These are phyloP conservation scores for Arbacia lixula DNA, from an alignment of 53 echinoderm and acorn worm genomes.

Conservation along the genomic window DNA sequence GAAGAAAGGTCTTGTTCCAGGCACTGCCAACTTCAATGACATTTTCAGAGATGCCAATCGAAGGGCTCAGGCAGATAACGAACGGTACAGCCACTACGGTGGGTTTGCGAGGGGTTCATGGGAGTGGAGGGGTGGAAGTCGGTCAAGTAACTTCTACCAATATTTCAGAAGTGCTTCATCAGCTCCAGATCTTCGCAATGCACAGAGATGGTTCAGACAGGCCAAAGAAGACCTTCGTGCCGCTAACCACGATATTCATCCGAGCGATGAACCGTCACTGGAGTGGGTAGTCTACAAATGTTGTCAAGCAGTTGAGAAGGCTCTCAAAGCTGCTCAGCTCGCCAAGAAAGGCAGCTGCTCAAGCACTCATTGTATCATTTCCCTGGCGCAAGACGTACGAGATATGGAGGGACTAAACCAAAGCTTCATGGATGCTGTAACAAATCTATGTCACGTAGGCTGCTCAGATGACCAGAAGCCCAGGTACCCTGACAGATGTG, in stretches of 20 bases:
- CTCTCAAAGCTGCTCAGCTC: slow-evolving; percentile 57
- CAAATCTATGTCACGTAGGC: background rate
- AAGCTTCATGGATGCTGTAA: background rate
- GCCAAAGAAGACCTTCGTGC: slow-evolving; percentile 37
- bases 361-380: background rate
- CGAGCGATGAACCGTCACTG: slow-evolving; percentile 35
- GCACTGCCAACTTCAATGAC: background rate
- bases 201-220: slow-evolving; percentile 32
- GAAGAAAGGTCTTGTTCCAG: too few relatives aligned
- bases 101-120: slow-evolving; percentile 4
- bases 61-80: slow-evolving; percentile 2
- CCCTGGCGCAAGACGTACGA: background rate
- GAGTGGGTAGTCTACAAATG: slow-evolving; percentile 56
- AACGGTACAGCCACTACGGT: slow-evolving; percentile 9
- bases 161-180: slow-evolving; percentile 14
- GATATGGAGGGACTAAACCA: background rate
- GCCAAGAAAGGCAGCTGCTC: background rate
- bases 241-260: slow-evolving; percentile 10
- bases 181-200: slow-evolving; percentile 37
- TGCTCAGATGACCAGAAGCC: slow-evolving; percentile 11
- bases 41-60: background rate
- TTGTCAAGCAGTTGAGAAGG: slow-evolving; percentile 49
- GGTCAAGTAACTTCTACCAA: background rate
- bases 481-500: slow-evolving; percentile 14
- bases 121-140: background rate